Evolutionary conservation across 2,113 vertebrate species (phyloP).

Genomic region (Cinclus cinclus): DNA sequence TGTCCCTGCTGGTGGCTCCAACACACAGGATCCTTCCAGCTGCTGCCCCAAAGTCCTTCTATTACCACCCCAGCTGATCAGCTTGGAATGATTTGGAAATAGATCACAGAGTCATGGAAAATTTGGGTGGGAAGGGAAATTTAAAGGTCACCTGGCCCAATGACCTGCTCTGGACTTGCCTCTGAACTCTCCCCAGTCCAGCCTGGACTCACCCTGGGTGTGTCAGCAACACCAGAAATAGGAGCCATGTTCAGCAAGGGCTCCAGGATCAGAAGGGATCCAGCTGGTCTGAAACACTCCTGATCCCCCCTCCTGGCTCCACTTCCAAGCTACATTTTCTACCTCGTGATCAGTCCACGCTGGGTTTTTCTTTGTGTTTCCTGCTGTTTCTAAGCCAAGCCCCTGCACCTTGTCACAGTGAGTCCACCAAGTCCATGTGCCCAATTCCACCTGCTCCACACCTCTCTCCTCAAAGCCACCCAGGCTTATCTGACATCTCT

Average conservation of each 20-base stretch:
- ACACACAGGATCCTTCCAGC: neutral
- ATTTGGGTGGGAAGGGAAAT: neutral
- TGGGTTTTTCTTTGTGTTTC: neutral
- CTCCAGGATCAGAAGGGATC: neutral
- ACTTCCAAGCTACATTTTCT: neutral
- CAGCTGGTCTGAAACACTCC: neutral
- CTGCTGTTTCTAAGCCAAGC: neutral
- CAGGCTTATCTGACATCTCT: neutral
- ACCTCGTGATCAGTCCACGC: neutral
- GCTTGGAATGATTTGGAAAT: neutral
- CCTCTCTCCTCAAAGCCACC: neutral
- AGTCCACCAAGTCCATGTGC: neutral
- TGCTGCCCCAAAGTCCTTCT: neutral
- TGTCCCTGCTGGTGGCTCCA: neutral
- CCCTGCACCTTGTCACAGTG: neutral
- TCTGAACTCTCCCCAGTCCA: neutral
- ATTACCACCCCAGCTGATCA: fast-evolving
- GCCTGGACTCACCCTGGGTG: neutral
- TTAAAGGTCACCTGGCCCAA: neutral
- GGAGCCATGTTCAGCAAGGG: neutral
- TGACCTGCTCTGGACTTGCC: neutral
- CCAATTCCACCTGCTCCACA: neutral
- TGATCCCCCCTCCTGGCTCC: neutral
- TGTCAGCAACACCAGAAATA: neutral
- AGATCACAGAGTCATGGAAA: neutral